Evolutionary conservation across 1,140 invertebrate genomes (phyloP).

Genomic region (Euwallacea fornicatus): DNA sequence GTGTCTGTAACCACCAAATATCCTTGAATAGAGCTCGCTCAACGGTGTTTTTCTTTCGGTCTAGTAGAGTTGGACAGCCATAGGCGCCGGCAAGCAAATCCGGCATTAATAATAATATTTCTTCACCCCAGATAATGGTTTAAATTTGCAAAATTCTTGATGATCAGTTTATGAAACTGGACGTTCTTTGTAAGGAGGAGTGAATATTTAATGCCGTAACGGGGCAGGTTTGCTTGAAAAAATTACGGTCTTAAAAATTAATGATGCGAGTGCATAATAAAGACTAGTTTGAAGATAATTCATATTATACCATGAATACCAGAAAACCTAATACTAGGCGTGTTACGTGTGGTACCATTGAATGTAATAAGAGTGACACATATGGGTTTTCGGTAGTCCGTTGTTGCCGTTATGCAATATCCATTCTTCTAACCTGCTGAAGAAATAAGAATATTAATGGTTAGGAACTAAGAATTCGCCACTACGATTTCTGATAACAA

Average conservation of each 20-base stretch:
- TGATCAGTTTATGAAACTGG: background rate
- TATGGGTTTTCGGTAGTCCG: no score
- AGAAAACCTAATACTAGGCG: no score
- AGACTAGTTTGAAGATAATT: background rate
- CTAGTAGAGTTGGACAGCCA: slow-evolving; percentile 27
- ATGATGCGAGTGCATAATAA: slow-evolving; percentile 2
- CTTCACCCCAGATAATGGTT: background rate
- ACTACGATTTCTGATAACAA: no score
- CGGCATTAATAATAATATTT: background rate
- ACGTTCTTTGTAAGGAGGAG: background rate
- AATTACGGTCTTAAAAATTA: background rate
- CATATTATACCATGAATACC: background rate
- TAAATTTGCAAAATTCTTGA: background rate
- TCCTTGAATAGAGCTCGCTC: slow-evolving; percentile 30
- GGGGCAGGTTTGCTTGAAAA: background rate
- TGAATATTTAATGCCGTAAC: background rate
- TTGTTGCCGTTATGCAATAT: no score
- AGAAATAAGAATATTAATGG: no score
- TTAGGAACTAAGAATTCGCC: no score
- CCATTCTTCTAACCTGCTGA: no score
- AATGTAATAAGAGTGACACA: no score
- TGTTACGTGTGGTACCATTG: no score
- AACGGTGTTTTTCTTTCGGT: slow-evolving; percentile 34
- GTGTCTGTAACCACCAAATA: slow-evolving; percentile 27
- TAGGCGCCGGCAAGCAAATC: slow-evolving; percentile 14